Conservation (phyloP, 2,797 vertebrate genomes). For the Tamandua tetradactyla region DNA sequence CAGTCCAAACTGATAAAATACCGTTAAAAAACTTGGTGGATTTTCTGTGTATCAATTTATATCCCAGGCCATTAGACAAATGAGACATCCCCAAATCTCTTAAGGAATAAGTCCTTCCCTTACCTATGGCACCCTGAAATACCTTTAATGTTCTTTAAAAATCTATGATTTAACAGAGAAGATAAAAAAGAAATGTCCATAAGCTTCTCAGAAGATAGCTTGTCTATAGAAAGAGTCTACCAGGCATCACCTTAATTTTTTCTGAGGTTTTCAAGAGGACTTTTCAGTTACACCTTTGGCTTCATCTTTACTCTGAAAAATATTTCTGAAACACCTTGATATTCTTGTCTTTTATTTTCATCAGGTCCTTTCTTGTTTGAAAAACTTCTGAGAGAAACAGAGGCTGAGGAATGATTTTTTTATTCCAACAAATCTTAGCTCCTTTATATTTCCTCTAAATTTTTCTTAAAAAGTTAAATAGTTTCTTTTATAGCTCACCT, state of each 20-base stretch:
- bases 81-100: neutral
- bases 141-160: neutral
- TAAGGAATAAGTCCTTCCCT: neutral
- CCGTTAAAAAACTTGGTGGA: neutral
- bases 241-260: neutral
- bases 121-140: neutral
- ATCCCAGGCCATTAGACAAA: neutral
- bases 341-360: conserved; percentile 33
- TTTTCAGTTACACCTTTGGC: neutral
- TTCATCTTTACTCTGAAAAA: neutral
- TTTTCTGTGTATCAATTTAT: neutral
- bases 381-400: neutral
- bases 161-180: neutral
- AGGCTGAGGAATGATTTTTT: neutral
- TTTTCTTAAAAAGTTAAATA: neutral
- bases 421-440: neutral
- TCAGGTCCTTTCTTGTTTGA: neutral
- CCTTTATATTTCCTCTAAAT: neutral
- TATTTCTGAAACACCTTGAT: neutral
- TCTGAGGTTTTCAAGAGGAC: neutral
- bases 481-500: neutral
- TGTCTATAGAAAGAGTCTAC: neutral
- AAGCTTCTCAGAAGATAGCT: neutral
- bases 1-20: neutral
- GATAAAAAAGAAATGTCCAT: neutral